These are phyloP conservation scores for Trissolcus basalis DNA, from an alignment of 1,140 invertebrate species.

Conservation along the genomic window DNA sequence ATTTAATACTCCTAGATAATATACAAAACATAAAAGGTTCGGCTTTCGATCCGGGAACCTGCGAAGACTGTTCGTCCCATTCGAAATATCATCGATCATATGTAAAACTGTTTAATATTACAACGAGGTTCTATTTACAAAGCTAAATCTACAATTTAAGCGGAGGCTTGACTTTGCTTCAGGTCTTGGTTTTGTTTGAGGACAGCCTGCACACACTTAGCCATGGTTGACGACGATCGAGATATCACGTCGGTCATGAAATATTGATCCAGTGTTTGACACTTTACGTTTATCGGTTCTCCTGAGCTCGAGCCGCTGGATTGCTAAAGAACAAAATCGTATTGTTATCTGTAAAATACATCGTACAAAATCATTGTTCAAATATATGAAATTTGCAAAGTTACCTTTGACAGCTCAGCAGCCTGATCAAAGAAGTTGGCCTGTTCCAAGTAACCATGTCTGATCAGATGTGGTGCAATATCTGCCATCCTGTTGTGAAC, in stretches of 20 bases:
- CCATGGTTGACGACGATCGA: constrained; percentile 98
- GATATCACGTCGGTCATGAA: constrained; percentile 99
- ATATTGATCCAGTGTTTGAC: constrained; percentile 92
- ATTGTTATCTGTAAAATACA: too few relatives aligned
- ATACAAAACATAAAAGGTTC: background rate
- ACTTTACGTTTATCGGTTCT: constrained; percentile 84
- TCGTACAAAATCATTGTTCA: too few relatives aligned
- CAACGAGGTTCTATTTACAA: constrained; percentile 64
- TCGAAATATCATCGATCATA: constrained; percentile 34
- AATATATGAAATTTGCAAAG: constrained; percentile 55
- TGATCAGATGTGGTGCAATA: constrained; percentile 91
- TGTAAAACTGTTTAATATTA: constrained; percentile 52
- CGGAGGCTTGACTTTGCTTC: constrained; percentile 21
- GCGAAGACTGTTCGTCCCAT: too few relatives aligned
- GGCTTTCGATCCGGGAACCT: too few relatives aligned
- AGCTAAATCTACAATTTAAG: constrained; percentile 28
- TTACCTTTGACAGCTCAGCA: constrained; percentile 81
- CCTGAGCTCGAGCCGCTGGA: constrained; percentile 77
- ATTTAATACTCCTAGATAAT: constrained; percentile 6
- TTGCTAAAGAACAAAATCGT: constrained; percentile 72
- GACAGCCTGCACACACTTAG: constrained; percentile 96
- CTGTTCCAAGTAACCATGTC: constrained; percentile 89
- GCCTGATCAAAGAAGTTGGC: constrained; percentile 90
- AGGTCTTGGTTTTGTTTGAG: constrained; percentile 81
- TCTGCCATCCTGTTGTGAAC: constrained; percentile 88